A percentile compares a stretch with the other conserved stretches of the same genome.
phyloP scores from a whole-genome alignment of 1,140 invertebrate species.

The Brachionus koreanus region DNA sequence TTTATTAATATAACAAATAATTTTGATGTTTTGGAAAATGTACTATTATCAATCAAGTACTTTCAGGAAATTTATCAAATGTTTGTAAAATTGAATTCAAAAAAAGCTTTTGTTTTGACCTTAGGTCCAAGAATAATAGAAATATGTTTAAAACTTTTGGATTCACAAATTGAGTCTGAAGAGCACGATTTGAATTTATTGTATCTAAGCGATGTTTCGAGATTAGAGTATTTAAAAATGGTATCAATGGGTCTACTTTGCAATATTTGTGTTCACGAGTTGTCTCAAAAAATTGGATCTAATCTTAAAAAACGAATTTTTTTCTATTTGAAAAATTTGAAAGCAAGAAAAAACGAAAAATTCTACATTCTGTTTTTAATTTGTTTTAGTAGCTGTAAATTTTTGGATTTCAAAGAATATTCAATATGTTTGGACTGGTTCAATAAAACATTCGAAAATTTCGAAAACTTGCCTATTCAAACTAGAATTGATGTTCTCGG shows the following conservation, averaged over 20 bases:
- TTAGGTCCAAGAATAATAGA: background rate
- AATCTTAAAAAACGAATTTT: background rate
- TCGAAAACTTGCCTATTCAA: background rate
- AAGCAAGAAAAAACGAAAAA: background rate
- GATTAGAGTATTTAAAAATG: conserved; percentile 4
- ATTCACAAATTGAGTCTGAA: background rate
- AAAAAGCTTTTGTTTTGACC: background rate
- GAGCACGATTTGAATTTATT: background rate
- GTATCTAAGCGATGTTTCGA: background rate
- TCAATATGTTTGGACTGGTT: background rate
- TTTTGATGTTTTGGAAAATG: background rate
- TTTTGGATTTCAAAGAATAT: background rate
- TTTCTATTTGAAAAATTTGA: background rate
- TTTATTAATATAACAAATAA: too few relatives aligned
- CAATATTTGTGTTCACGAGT: background rate
- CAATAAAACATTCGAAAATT: background rate
- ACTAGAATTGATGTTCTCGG: background rate
- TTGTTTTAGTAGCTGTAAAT: background rate
- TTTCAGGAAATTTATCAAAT: background rate
- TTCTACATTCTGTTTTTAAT: background rate
- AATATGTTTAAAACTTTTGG: conserved; percentile 4
- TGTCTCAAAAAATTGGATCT: background rate
- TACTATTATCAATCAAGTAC: background rate
- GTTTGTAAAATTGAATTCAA: background rate
- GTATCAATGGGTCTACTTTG: background rate